phyloP scores from a whole-genome alignment of 1,140 invertebrate species.

The Eufriesea mexicana region DNA sequence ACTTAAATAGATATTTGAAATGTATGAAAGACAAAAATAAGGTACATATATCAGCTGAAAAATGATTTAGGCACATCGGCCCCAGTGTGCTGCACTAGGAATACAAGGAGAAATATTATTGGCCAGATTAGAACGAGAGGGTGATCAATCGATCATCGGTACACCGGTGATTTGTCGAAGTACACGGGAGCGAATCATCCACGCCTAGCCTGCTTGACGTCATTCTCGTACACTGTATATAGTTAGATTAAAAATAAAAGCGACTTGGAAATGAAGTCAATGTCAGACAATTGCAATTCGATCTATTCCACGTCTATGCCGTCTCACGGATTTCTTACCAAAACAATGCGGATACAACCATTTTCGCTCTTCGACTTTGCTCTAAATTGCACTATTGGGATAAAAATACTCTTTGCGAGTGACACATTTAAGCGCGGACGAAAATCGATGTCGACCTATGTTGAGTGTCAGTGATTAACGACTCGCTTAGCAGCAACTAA shows the following conservation, averaged over 20 bases:
- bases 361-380: background rate
- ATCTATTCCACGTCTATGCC: constrained; percentile 32
- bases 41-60: too few species aligned
- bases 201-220: constrained; percentile 63
- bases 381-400: constrained; percentile 15
- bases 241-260: constrained; percentile 64
- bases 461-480: constrained; percentile 54
- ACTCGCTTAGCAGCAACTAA: constrained; percentile 47
- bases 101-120: constrained; percentile 16
- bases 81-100: background rate
- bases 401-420: constrained; percentile 20
- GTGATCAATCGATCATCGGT: constrained; percentile 55
- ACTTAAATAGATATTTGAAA: too few species aligned
- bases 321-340: too few species aligned
- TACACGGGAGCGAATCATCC: constrained; percentile 55
- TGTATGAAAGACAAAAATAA: too few species aligned
- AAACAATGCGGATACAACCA: background rate
- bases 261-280: constrained; percentile 51
- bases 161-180: constrained; percentile 40
- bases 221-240: constrained; percentile 41
- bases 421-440: constrained; percentile 10
- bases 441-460: constrained; percentile 44
- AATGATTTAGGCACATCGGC: too few species aligned
- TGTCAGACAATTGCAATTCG: constrained; percentile 56
- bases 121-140: constrained; percentile 17